These are phyloP conservation scores for Pterocles burchelli DNA, from an alignment of 2,113 vertebrate genomes.

Conservation along the genomic window DNA sequence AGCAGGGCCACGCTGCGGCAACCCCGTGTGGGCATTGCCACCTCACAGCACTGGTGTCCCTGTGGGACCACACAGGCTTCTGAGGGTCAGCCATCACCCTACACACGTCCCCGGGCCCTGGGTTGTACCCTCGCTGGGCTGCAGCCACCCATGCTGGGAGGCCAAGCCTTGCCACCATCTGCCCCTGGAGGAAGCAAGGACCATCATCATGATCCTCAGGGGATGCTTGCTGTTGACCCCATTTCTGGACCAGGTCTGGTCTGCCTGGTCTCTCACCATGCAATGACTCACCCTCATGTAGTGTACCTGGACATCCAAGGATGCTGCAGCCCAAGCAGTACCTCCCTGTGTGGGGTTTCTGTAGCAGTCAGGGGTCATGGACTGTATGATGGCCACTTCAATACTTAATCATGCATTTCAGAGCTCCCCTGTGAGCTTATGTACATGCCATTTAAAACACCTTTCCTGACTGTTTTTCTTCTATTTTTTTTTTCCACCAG, in stretches of 20 bases:
- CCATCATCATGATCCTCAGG: accelerated
- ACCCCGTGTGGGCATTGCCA: accelerated
- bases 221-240: accelerated
- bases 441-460: background rate
- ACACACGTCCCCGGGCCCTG: accelerated
- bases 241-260: accelerated
- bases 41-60: background rate
- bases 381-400: background rate
- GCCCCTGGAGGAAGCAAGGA: accelerated
- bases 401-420: background rate
- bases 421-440: background rate
- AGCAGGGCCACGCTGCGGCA: accelerated
- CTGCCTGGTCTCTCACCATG: accelerated
- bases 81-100: accelerated
- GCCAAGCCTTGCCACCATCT: accelerated
- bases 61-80: accelerated
- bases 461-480: background rate
- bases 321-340: background rate
- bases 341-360: background rate
- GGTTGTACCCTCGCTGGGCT: accelerated
- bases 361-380: background rate
- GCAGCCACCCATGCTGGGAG: accelerated
- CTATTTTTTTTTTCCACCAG: background rate
- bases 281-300: accelerated
- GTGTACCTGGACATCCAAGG: background rate